Conservation (phyloP, 37 sponge, comb jelly and placozoan species). For the Crambe crambe region DNA sequence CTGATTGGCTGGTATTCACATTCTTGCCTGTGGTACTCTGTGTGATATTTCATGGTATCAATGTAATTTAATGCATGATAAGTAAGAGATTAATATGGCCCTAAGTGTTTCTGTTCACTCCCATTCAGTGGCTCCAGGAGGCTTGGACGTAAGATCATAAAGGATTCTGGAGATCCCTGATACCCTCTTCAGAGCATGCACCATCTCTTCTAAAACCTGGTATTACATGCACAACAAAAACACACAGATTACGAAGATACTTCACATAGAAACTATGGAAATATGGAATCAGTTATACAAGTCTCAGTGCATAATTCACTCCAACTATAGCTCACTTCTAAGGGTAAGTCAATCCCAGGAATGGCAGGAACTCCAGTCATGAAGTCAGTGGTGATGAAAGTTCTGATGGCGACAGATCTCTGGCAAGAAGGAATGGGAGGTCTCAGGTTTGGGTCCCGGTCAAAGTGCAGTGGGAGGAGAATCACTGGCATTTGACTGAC, state of each 20-base stretch:
- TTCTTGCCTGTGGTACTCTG: too few species aligned
- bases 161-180: slow-evolving; percentile 85
- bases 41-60: too few species aligned
- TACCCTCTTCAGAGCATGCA: slow-evolving; percentile 30
- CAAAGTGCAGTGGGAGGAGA: slow-evolving; percentile 87
- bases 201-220: slow-evolving; percentile 74
- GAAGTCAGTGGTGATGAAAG: slow-evolving; percentile 90
- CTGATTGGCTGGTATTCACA: too few species aligned
- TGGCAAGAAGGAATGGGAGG: slow-evolving; percentile 56
- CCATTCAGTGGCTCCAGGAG: slow-evolving; percentile 97
- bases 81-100: too few species aligned
- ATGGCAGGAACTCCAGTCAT: slow-evolving; percentile 91
- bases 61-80: too few species aligned
- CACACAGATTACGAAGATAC: too few species aligned
- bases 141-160: slow-evolving; percentile 94
- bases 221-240: too few species aligned
- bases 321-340: too few species aligned
- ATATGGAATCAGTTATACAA: too few species aligned
- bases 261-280: too few species aligned
- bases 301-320: too few species aligned
- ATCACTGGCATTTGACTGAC: slow-evolving; percentile 94
- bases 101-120: too few species aligned
- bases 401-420: slow-evolving; percentile 77
- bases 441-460: slow-evolving; percentile 41
- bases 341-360: slow-evolving; percentile 76